A percentile compares a stretch with the other conserved stretches of the same genome.
Conservation (phyloP, 2,797 vertebrate genomes). For the Poecilia velifera region DNA sequence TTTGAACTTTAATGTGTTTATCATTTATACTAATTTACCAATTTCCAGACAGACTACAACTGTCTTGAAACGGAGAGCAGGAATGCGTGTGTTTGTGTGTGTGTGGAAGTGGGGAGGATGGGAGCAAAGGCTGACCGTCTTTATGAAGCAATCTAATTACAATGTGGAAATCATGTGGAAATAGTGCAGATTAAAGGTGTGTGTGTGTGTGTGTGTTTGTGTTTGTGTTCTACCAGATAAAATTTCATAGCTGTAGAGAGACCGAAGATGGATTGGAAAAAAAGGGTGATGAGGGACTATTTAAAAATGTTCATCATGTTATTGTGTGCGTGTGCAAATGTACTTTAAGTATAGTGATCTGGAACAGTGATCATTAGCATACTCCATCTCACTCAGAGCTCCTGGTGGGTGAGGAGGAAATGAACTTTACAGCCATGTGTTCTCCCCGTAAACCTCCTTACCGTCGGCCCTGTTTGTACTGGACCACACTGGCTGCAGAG, state of each 20-base stretch:
- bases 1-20: conserved; percentile 47
- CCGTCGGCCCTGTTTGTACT: conserved; percentile 40
- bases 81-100: conserved; percentile 28
- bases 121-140: conserved; percentile 23
- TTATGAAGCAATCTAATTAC: conserved; percentile 67
- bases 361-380: conserved; percentile 18
- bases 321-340: not conserved
- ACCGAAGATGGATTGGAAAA: conserved; percentile 32
- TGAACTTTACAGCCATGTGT: conserved; percentile 39
- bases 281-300: conserved; percentile 21
- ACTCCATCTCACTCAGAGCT: conserved; percentile 22
- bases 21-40: conserved; percentile 58
- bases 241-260: conserved; percentile 52
- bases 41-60: conserved; percentile 51
- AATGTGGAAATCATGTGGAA: conserved; percentile 50
- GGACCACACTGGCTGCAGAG: conserved; percentile 47
- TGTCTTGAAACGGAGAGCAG: conserved; percentile 33
- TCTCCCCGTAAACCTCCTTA: conserved; percentile 35
- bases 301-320: conserved; percentile 26
- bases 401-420: conserved; percentile 44
- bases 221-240: conserved; percentile 32
- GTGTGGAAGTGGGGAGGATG: conserved; percentile 4
- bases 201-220: conserved; percentile 7
- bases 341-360: conserved; percentile 21
- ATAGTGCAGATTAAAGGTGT: conserved; percentile 40